These are phyloP conservation scores for Anastatus disparis DNA, from an alignment of 1,140 invertebrate species.

Conservation along the genomic window DNA sequence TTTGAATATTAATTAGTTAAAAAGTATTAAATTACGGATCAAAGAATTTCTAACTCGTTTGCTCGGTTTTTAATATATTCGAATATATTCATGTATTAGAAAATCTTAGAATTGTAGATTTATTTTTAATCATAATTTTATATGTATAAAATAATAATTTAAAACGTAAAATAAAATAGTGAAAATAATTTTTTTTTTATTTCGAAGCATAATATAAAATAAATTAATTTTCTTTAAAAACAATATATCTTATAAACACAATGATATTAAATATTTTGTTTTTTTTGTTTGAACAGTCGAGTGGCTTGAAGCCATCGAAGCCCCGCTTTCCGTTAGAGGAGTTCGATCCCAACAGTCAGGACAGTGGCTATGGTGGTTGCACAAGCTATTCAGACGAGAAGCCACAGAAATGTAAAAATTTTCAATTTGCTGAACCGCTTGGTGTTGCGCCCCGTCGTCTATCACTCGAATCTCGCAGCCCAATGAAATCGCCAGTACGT, in stretches of 20 bases:
- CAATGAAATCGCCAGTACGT: conserved; percentile 59
- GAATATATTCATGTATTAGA: too few species aligned
- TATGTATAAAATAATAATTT: too few species aligned
- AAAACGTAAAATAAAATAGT: too few species aligned
- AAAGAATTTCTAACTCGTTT: neutral
- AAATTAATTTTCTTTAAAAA: too few species aligned
- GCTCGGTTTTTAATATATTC: too few species aligned
- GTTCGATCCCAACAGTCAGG: conserved; percentile 70
- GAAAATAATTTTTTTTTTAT: too few species aligned
- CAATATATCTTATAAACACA: too few species aligned
- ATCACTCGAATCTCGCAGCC: conserved; percentile 54
- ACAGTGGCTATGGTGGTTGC: conserved; percentile 69
- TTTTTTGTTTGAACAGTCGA: conserved; percentile 40
- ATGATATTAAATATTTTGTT: too few species aligned
- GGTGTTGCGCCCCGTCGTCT: conserved; percentile 63
- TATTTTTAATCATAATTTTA: too few species aligned
- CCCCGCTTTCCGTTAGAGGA: conserved; percentile 59
- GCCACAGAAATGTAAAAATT: conserved; percentile 22
- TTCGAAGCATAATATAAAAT: too few species aligned
- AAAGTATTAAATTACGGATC: neutral
- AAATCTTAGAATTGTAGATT: too few species aligned
- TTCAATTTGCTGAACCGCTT: conserved; percentile 68
- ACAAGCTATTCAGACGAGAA: conserved; percentile 52
- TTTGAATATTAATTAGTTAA: neutral
- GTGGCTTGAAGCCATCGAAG: conserved; percentile 37